Percentiles rank a stretch among this genome's conserved stretches.
Conservation (phyloP, 2,888 invertebrate species). For the Laspeyria flexula region DNA sequence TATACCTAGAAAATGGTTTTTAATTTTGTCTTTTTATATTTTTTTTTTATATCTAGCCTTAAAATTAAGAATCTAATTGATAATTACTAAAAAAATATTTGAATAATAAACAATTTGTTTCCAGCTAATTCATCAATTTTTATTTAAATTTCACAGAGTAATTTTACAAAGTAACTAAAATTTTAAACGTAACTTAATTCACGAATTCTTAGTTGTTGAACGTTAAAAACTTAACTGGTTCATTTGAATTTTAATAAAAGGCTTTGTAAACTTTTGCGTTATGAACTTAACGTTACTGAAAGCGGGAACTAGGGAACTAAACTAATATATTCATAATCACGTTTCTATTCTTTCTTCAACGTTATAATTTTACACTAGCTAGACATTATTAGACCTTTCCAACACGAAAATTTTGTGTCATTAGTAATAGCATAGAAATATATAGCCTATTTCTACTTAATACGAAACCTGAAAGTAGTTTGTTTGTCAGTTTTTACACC, state of each 20-base stretch:
- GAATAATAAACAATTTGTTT: too few relatives aligned
- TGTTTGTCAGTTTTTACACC: too few relatives aligned
- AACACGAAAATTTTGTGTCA: neutral
- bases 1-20: too few relatives aligned
- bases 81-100: too few relatives aligned
- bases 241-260: conserved; percentile 37
- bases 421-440: too few relatives aligned
- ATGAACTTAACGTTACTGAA: conserved; percentile 20
- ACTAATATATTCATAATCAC: conserved; percentile 72
- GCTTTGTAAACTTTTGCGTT: conserved; percentile 33
- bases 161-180: conserved; percentile 4
- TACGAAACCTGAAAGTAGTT: too few relatives aligned
- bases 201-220: conserved; percentile 21
- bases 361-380: conserved; percentile 24
- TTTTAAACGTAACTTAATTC: conserved; percentile 7
- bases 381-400: conserved; percentile 1
- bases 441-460: too few relatives aligned
- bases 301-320: conserved; percentile 31
- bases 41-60: too few relatives aligned
- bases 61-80: too few relatives aligned
- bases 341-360: conserved; percentile 35
- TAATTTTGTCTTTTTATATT: too few relatives aligned
- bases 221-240: conserved; percentile 31
- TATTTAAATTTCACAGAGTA: neutral
- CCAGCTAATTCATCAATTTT: neutral